Evolutionary conservation across 2,797 vertebrate species (phyloP).

Genomic region (Dipus sagitta): DNA sequence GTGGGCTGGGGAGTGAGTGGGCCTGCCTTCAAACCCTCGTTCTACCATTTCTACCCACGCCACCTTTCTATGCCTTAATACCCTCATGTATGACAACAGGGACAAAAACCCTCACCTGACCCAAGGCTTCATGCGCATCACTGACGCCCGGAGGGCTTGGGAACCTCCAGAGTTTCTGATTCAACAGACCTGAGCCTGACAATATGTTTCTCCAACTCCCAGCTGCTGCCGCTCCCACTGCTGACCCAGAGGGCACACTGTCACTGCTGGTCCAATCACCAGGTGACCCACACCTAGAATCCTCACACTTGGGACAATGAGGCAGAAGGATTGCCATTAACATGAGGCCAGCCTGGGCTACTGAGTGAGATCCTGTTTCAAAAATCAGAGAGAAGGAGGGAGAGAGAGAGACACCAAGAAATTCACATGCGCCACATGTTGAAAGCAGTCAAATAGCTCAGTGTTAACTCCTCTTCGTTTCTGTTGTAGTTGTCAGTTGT

Average conservation of each 20-base stretch:
- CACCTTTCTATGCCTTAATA: neutral
- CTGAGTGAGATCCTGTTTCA: neutral
- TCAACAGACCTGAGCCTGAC: neutral
- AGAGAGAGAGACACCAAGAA: too few relatives aligned
- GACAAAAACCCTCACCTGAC: neutral
- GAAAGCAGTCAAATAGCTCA: too few relatives aligned
- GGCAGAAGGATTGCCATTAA: too few relatives aligned
- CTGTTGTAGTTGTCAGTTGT: too few relatives aligned
- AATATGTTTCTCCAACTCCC: neutral
- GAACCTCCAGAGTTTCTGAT: neutral
- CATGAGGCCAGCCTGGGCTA: neutral
- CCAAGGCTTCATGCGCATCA: neutral
- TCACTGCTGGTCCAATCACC: neutral
- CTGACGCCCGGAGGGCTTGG: neutral
- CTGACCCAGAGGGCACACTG: neutral
- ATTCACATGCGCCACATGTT: too few relatives aligned
- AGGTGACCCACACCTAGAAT: neutral
- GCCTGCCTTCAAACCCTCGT: neutral
- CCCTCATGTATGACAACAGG: neutral
- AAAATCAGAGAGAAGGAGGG: neutral
- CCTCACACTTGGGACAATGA: neutral
- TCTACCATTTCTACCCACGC: neutral
- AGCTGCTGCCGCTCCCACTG: neutral
- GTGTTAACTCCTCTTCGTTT: too few relatives aligned
- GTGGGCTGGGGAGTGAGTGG: neutral